phyloP scores from a whole-genome alignment of 2,797 vertebrate species.

The Argentina silus region DNA sequence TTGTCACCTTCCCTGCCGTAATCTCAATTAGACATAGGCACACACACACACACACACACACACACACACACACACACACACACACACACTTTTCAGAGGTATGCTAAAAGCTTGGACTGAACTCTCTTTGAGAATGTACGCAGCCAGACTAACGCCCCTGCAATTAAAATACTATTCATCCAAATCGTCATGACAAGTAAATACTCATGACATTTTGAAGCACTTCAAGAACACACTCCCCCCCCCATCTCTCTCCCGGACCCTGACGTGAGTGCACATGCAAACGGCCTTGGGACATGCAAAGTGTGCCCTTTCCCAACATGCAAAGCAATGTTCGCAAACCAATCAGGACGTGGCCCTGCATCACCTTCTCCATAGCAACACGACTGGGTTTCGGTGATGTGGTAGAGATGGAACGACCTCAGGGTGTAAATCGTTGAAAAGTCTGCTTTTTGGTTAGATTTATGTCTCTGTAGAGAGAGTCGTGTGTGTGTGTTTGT shows the following conservation, averaged over 20 bases:
- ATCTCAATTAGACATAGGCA: not conserved
- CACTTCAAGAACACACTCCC: conserved; percentile 2
- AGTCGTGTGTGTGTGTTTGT: conserved; percentile 9
- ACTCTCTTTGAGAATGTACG: too few species aligned
- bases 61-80: conserved; percentile 8
- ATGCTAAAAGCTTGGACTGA: not conserved
- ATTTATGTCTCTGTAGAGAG: not conserved
- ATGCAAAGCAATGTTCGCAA: conserved; percentile 58
- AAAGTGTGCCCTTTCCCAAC: conserved; percentile 46
- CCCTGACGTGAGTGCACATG: conserved; percentile 53
- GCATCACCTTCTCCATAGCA: conserved; percentile 13
- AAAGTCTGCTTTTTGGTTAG: too few species aligned
- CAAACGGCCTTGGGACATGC: conserved; percentile 61
- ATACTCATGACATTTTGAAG: not conserved
- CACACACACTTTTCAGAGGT: not conserved
- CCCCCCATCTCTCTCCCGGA: not conserved
- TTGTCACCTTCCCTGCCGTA: conserved; percentile 6
- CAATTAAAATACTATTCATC: conserved; percentile 33
- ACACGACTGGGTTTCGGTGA: not conserved
- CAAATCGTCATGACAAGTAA: not conserved
- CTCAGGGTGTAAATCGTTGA: too few species aligned
- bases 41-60: conserved; percentile 4
- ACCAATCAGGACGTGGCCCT: not conserved
- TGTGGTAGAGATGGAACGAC: not conserved
- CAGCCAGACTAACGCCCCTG: conserved; percentile 3